Evolutionary conservation across 2,797 vertebrate genomes (phyloP).

Genomic region (Ibycter americanus): DNA sequence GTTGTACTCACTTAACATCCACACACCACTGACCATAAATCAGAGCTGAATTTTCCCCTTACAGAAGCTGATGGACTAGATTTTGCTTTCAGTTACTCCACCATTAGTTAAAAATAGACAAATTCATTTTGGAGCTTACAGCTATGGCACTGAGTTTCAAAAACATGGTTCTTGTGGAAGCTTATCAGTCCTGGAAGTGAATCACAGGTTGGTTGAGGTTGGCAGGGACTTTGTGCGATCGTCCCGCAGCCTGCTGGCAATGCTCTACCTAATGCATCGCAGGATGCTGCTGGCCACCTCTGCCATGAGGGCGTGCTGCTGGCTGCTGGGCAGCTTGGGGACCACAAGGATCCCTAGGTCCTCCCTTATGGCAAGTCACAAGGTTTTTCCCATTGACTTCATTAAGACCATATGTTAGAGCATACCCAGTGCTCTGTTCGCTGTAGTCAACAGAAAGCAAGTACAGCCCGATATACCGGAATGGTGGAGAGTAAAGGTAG

Average conservation of each 20-base stretch:
- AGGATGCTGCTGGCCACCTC: neutral
- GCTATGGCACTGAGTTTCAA: neutral
- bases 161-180: neutral
- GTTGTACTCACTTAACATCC: neutral
- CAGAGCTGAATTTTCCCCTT: neutral
- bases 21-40: neutral
- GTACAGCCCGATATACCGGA: accelerated
- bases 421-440: neutral
- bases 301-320: accelerated
- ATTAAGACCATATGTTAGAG: too few relatives aligned
- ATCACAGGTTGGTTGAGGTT: neutral
- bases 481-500: neutral
- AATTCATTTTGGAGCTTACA: neutral
- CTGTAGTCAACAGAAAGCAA: neutral
- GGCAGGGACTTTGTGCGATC: accelerated
- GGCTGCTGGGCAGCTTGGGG: neutral
- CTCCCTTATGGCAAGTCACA: neutral
- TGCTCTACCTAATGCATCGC: neutral
- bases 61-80: neutral
- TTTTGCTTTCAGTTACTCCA: neutral
- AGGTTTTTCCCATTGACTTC: neutral
- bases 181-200: neutral
- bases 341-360: accelerated
- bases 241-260: neutral
- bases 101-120: neutral